phyloP scores from a whole-genome alignment of 2,797 vertebrate genomes.

The Labroides dimidiatus region DNA sequence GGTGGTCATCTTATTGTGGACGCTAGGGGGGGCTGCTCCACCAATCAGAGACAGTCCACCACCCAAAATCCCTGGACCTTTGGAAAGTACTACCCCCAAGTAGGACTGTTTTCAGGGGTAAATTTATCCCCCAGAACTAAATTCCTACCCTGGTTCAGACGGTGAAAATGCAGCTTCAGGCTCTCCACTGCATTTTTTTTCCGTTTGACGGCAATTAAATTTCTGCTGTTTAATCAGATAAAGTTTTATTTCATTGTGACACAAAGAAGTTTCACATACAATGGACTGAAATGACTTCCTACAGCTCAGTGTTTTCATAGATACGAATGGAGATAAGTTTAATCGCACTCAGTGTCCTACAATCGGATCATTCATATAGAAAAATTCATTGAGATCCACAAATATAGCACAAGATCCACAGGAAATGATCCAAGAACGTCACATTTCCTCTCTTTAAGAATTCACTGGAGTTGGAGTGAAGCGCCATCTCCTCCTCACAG shows the following conservation, averaged over 20 bases:
- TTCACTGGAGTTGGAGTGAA: conserved; percentile 7
- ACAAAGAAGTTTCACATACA: background rate
- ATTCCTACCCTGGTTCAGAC: too few relatives aligned
- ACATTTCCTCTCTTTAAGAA: conserved; percentile 33
- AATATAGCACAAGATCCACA: conserved; percentile 4
- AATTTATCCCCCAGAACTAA: too few relatives aligned
- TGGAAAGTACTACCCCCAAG: too few relatives aligned
- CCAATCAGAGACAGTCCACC: too few relatives aligned
- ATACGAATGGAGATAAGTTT: background rate
- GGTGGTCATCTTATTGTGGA: too few relatives aligned
- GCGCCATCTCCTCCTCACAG: background rate
- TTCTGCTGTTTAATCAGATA: too few relatives aligned
- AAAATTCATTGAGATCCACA: conserved; percentile 10
- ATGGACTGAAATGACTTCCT: background rate
- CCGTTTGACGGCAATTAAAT: too few relatives aligned
- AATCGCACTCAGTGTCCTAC: background rate
- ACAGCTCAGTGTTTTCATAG: background rate
- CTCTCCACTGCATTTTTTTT: too few relatives aligned
- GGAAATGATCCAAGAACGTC: conserved; percentile 38
- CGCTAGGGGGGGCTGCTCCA: too few relatives aligned
- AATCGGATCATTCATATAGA: conserved; percentile 38
- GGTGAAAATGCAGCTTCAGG: too few relatives aligned
- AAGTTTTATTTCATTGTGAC: background rate
- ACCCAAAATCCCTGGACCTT: too few relatives aligned
- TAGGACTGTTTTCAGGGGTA: too few relatives aligned